Conservation (phyloP, 2,797 vertebrate genomes). For the Scolopax rusticola region DNA sequence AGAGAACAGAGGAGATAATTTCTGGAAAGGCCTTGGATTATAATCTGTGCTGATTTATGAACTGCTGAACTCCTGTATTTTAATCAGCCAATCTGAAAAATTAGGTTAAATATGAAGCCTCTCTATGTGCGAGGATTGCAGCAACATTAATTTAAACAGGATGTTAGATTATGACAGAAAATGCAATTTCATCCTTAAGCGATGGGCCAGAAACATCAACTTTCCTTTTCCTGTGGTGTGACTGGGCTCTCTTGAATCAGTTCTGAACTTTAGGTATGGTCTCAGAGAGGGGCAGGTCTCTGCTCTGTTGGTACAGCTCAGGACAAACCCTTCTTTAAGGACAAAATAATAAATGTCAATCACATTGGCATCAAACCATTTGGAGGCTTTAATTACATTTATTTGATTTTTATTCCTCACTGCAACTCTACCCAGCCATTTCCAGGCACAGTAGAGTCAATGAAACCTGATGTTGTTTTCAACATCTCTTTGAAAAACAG, state of each 20-base stretch:
- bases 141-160: slow-evolving; percentile 23
- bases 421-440: background rate
- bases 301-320: background rate
- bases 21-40: slow-evolving; percentile 52
- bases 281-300: background rate
- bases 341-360: slow-evolving; percentile 21
- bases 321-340: background rate
- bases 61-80: background rate
- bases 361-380: background rate
- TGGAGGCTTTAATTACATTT: slow-evolving; percentile 40
- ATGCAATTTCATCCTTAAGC: background rate
- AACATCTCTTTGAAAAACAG: slow-evolving; percentile 19
- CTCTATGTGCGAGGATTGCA: background rate
- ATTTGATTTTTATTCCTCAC: slow-evolving; percentile 44
- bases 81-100: slow-evolving; percentile 28
- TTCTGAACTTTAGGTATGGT: background rate
- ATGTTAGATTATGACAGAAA: slow-evolving; percentile 3
- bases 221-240: background rate
- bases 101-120: background rate
- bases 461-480: slow-evolving; percentile 37
- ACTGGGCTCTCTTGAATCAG: background rate
- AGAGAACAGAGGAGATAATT: background rate
- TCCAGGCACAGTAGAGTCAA: slow-evolving; percentile 13
- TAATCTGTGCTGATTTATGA: slow-evolving; percentile 48
- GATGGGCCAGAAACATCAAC: background rate